Base-by-base conservation (phyloP, 2,888 invertebrate species). In the Drosophila anomalipes region DNA sequence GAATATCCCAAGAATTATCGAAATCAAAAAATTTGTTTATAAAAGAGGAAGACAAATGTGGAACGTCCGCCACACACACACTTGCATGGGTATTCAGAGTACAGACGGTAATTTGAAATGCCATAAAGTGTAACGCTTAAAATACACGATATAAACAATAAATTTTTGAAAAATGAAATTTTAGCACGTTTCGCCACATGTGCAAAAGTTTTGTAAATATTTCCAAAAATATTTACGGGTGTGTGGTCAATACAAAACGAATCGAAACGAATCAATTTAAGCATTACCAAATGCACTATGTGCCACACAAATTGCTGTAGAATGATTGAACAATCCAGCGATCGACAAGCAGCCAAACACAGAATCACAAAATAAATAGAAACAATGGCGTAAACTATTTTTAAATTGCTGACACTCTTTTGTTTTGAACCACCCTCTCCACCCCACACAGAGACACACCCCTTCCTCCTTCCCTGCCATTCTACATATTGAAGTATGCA, bases 11-110 rank as follows among this genome's bases (percentile, higher is more conserved):
- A 77, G 80, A 89, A 85, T 87, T 82, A 86, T 87, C 78, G 83
- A 79, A 83, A 82, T 81, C 75, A 75, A 74, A 79, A 74, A 67
- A 61, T 81, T 88, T 88, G 87, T 88, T 88, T 88, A 88, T 86
- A 90, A 77, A 88, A 88, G 87, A 88, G 89, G 87, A 88, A 88
- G 89, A 88, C 90, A 86, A 84, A 86, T 87, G 88, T 82, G 78
- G 81, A 87, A 86, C 89, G 87, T 89, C 88, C 83, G 83, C 80
- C 70, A 71, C 62, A 49, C 64, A 56, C n/a, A 32, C 22, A 58
- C 22, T 33, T 52, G 16, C 57, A 30, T 39, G 53, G 26, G 10
- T 41, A 28, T 66, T 28, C 26, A 41, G 16, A 32, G 56, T 49
- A 35, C 32, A 51, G 68, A 51, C 53, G 64, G 63, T 70, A 67